Evolutionary conservation across 2,888 invertebrate species (phyloP), one percentile per base, ranked within the genome.

Genomic region (Tiliacea aurago): DNA sequence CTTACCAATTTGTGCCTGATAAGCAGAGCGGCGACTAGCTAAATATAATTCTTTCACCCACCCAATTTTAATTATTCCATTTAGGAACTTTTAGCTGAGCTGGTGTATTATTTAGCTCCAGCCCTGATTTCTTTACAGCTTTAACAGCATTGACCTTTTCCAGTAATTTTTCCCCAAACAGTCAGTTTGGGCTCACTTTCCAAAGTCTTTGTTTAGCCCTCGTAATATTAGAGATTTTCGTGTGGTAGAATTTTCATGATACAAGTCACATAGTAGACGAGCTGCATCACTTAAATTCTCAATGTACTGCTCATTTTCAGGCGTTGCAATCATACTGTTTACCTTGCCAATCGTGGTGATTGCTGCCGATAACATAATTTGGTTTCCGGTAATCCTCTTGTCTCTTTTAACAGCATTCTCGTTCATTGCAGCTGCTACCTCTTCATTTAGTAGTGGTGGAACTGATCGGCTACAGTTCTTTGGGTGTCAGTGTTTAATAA

Each of bases 261-360:
- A 70, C 0, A 61, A 13, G 15, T 66, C 53, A 51, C 23, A 66
- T 6, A 71, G 18, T 2, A 71, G 47, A 18, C 66, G 18, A 45
- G 70, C 51, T 23, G 70, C 37, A 47, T 75, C 74, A 55, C 66
- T 75, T 20, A 73, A 37, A 18, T 15, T 58, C 4, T 18, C 55
- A 9, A 53, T 23, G 5, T 23, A 11, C n/a, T 51, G 11, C n/a
- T 51, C 11, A 53, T 53, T 53, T 23, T 2, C 23, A 2, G 23
- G 23, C 2, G 23, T 23, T 11, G 53, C 23, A 45, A 66, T 45
- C 56, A 56, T 56, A 43, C 6, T 43, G 28, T 66, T 66, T 56
- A 66, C 43, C 10, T 66, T 66, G 43, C 28, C 66, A 43, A 66
- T n/a, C 3, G 56, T 66, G 43, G 56, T 56, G 28, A 66, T 66